Evolutionary conservation across 2,888 invertebrate species (phyloP).

Genomic region (Ptilodon capucinus): DNA sequence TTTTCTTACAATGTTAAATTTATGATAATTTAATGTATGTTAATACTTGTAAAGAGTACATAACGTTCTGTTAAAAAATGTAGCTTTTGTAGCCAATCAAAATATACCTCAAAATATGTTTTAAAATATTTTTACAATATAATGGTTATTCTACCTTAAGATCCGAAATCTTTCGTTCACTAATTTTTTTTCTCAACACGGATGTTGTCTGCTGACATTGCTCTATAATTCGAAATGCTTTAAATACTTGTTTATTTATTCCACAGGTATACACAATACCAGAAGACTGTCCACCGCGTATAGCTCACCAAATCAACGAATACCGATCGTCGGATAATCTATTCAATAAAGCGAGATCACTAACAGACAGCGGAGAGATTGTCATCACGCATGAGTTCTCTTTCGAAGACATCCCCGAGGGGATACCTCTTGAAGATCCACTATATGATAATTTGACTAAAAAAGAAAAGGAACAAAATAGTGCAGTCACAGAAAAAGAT

Average conservation of each 20-base stretch:
- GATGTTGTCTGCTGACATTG: too few species aligned
- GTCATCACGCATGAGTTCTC: slow-evolving; percentile 63
- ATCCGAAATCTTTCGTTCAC: too few species aligned
- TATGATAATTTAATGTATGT: background rate
- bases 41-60: too few species aligned
- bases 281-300: slow-evolving; percentile 67
- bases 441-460: slow-evolving; percentile 60
- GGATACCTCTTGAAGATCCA: slow-evolving; percentile 69
- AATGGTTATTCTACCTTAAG: too few species aligned
- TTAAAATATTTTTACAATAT: too few species aligned
- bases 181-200: too few species aligned
- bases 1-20: background rate
- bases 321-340: slow-evolving; percentile 61
- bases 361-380: slow-evolving; percentile 54
- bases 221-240: too few species aligned
- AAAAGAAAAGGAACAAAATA: slow-evolving; percentile 22
- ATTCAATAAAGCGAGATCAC: slow-evolving; percentile 59
- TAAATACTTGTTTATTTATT: background rate
- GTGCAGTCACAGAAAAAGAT: background rate
- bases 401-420: slow-evolving; percentile 70
- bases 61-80: too few species aligned
- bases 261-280: slow-evolving; percentile 71
- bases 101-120: too few species aligned
- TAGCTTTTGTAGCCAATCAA: too few species aligned
- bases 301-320: slow-evolving; percentile 48